These are phyloP conservation scores for Steromphala cineraria DNA, from an alignment of 2,888 invertebrate genomes.

Conservation along the genomic window DNA sequence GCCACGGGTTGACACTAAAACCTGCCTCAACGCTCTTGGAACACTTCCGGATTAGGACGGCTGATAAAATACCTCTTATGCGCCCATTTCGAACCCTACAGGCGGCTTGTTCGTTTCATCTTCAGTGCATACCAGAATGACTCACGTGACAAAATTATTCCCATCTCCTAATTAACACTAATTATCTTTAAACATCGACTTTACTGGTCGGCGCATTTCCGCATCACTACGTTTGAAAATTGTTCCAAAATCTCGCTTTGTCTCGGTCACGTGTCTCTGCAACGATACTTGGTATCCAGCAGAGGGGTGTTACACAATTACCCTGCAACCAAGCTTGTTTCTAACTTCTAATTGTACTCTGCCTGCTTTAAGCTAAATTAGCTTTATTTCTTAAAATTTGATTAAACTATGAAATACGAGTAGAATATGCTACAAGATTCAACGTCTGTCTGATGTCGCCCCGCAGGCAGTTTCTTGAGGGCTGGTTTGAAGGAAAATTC, in stretches of 20 bases:
- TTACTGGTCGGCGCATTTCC: constrained; percentile 1
- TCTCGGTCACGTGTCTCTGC: neutral
- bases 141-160: constrained; percentile 1
- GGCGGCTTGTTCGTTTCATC: neutral
- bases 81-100: neutral
- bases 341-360: neutral
- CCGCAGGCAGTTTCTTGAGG: neutral
- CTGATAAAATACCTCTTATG: neutral
- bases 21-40: neutral
- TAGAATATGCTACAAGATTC: neutral
- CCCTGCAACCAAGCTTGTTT: neutral
- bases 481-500: too few species aligned
- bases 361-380: constrained; percentile 5
- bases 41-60: neutral
- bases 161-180: constrained; percentile 3
- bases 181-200: neutral
- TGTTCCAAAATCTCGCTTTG: neutral
- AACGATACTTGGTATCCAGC: neutral
- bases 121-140: neutral
- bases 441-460: neutral
- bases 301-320: constrained; percentile 2
- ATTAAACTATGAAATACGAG: neutral
- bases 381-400: constrained; percentile 8
- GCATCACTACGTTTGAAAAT: neutral
- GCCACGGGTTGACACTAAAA: neutral